Base-by-base conservation (phyloP, 2,888 invertebrate genomes). In the Tachina grossa region DNA sequence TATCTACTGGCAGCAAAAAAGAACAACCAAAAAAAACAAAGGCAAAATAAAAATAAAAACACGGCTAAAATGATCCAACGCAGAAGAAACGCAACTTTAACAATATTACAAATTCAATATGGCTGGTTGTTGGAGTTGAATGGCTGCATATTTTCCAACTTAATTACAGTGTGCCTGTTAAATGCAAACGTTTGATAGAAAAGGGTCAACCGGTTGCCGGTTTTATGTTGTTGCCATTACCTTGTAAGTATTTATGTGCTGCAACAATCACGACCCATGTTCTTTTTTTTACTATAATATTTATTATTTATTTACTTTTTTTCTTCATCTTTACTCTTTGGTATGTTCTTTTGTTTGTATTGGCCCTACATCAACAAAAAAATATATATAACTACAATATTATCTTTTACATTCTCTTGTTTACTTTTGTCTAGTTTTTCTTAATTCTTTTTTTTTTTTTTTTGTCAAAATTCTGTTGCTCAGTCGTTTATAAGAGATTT, bases 351-450 rank as follows among this genome's bases (percentile, higher is more conserved):
- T 65, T 66, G 65, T 83, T 83, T 83, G 39, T 65, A 43, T 83
- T 71, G 74, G 78, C 78, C 85, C 85, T 85, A 82, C 85, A 85
- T 65, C 85, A 85, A 85, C 82, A 82, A 11, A 75, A 75, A 11
- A 75, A 75, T 43, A n/a, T 31, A 4, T 51, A 47, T 61, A 9
- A 31, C 1, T 68, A 41, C 31, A 9, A 59, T 11, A 71, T 77
- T 65, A 47, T 49, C 16, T 53, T 63, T 43, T 49, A 31, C n/a
- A 13, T 57, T 43, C 6, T 14, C 3, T 51, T 43, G 19, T 10
- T 43, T 57, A 43, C n/a, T 9, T 43, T 2, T 68, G 61, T 76
- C 57, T 77, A 49, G 31, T 53, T 31, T 76, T 39, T 53, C 19
- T 65, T 43, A 0, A 53, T 75, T 68, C 51, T 22, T 19, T 31